A percentile compares a stretch with the other conserved stretches of the same genome.
phyloP scores from a whole-genome alignment of 2,888 invertebrate species.

The Chaetogeoica ovagalla region DNA sequence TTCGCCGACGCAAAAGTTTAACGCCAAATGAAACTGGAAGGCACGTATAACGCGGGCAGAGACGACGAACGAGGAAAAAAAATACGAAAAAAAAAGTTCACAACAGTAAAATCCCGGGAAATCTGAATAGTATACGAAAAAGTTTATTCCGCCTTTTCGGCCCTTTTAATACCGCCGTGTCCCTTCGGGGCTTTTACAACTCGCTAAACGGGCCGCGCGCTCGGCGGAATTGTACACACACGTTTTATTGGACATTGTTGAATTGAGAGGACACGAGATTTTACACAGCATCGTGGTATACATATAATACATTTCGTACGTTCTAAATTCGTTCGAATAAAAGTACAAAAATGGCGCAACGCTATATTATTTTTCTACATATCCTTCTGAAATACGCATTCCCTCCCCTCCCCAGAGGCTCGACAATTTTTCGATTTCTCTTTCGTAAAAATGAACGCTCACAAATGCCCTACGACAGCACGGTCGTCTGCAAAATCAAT shows the following conservation, averaged over 20 bases:
- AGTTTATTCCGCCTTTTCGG: slow-evolving; percentile 45
- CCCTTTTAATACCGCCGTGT: slow-evolving; percentile 45
- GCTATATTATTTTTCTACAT: too few species aligned
- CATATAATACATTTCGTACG: too few species aligned
- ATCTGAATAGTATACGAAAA: slow-evolving; percentile 51
- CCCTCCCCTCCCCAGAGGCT: too few species aligned
- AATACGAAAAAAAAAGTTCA: slow-evolving; percentile 48
- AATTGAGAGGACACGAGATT: too few species aligned
- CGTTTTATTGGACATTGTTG: not conserved
- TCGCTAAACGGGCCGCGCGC: slow-evolving; percentile 11
- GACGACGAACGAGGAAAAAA: not conserved
- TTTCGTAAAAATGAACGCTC: too few species aligned
- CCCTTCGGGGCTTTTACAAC: slow-evolving; percentile 13
- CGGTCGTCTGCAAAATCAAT: too few species aligned
- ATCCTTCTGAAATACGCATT: too few species aligned
- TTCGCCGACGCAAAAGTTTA: slow-evolving; percentile 26
- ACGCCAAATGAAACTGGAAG: slow-evolving; percentile 32
- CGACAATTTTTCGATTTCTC: too few species aligned
- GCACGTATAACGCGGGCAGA: not conserved
- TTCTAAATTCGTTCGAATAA: too few species aligned
- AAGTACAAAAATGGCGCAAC: too few species aligned
- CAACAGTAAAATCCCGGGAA: slow-evolving; percentile 25
- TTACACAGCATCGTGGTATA: too few species aligned
- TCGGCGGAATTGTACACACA: not conserved
- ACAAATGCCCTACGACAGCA: too few species aligned